Base-by-base conservation (phyloP, 2,888 invertebrate species). In the Eumacrocentrus americanus region DNA sequence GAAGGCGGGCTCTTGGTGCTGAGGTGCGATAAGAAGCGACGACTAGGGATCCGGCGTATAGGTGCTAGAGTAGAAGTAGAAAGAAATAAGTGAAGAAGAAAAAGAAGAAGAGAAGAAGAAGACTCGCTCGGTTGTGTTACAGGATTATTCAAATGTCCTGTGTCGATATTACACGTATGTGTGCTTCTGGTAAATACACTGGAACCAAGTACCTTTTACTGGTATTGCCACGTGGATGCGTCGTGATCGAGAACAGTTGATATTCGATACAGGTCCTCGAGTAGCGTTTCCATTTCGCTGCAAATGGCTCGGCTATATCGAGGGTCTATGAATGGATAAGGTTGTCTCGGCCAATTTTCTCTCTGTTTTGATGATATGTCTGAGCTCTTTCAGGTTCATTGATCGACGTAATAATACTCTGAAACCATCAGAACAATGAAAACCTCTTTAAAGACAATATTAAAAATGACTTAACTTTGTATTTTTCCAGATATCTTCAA, bases 131-230 rank as follows among this genome's bases (percentile, higher is more conserved):
- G 38, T 57, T 37, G 29, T 46, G 56, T 64, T 61, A 61, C 58
- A 59, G 61, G 64, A 61, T 64, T 64, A 64, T 66, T 67, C 60
- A 66, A 66, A 67, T 67, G 54, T 60, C 29, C 56, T 4, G 23
- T 40, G 47, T 60, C 46, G 52, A 55, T 52, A 62, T 63, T 56
- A 58, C 35, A 61, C 37, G 48, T 48, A 47, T 47, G 51, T 50
- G 7, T 38, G 25, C 40, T 48, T 37, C 35, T 25, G 44, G 47
- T 55, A 35, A 60, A 59, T 48, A 54, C 53, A 18, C 12, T 42
- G 50, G 35, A 40, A 48, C 50, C 48, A 50, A 54, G 42, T 60
- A 40, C 38, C 7, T 18, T 38, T 37, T n/a, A 50, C 11, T 25
- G 35, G 37, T 35, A 37, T 16, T 35, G 44, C 9, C 47, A 40